Evolutionary conservation across 2,888 invertebrate genomes (phyloP).

Genomic region (Scaptomyza reducta): DNA sequence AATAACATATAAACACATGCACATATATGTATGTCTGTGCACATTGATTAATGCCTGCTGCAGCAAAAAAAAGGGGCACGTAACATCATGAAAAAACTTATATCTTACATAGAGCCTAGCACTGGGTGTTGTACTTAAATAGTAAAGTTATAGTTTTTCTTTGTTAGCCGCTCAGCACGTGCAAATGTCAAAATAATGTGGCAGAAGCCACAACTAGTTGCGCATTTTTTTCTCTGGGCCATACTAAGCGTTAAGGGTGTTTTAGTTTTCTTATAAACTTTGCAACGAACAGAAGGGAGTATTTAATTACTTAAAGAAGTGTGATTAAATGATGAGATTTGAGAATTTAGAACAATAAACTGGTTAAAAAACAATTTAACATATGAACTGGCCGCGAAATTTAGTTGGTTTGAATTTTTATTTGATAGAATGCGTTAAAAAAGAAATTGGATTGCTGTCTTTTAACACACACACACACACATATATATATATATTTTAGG

Average conservation of each 20-base stretch:
- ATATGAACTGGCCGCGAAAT: too few relatives aligned
- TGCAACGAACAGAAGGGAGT: neutral
- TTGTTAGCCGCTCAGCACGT: slow-evolving; percentile 50
- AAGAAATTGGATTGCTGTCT: too few relatives aligned
- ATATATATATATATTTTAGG: too few relatives aligned
- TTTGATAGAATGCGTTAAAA: too few relatives aligned
- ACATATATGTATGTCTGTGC: slow-evolving; percentile 16
- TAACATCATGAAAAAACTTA: slow-evolving; percentile 44
- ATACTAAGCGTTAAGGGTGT: neutral
- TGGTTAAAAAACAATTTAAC: too few relatives aligned
- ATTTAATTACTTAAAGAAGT: neutral
- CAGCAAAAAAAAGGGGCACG: slow-evolving; percentile 47
- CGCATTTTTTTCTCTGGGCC: slow-evolving; percentile 1
- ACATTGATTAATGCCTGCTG: slow-evolving; percentile 11
- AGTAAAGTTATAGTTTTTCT: slow-evolving; percentile 8
- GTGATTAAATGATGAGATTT: neutral
- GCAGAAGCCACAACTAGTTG: slow-evolving; percentile 21
- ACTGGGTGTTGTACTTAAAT: slow-evolving; percentile 30
- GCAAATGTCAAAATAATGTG: slow-evolving; percentile 62
- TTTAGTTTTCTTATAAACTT: neutral
- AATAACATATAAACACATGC: slow-evolving; percentile 43
- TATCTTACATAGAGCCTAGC: slow-evolving; percentile 10
- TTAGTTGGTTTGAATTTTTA: too few relatives aligned
- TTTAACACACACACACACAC: too few relatives aligned
- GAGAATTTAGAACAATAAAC: too few relatives aligned